These are phyloP conservation scores for Atta texana DNA, from an alignment of 1,140 invertebrate genomes.

Conservation along the genomic window DNA sequence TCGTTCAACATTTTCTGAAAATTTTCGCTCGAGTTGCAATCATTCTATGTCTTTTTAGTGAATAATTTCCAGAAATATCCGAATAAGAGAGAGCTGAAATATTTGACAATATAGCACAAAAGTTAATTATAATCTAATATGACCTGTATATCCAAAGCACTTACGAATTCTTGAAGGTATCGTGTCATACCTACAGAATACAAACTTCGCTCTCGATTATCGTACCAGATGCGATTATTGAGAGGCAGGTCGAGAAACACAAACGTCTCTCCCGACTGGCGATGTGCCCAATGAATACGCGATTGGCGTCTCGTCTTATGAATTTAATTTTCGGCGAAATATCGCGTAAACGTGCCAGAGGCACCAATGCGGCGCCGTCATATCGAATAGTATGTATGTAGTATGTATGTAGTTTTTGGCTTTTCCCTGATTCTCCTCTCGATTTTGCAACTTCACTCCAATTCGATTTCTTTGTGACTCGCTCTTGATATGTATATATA, in stretches of 20 bases:
- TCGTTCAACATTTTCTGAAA: background rate
- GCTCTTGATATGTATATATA: background rate
- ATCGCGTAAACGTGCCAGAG: constrained; percentile 79
- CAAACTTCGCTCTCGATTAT: background rate
- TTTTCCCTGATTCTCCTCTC: background rate
- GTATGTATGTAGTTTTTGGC: constrained; percentile 35
- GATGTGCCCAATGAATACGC: constrained; percentile 80
- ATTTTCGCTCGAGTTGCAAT: background rate
- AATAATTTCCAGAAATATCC: background rate
- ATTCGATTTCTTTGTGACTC: background rate
- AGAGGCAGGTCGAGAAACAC: constrained; percentile 19
- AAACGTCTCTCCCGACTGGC: constrained; percentile 61
- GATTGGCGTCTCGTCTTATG: constrained; percentile 79
- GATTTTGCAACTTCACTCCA: constrained; percentile 2
- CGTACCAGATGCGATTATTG: constrained; percentile 3
- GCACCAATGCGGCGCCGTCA: constrained; percentile 69
- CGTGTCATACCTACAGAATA: constrained; percentile 22
- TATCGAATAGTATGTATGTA: constrained; percentile 20
- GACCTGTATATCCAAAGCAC: background rate
- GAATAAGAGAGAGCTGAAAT: background rate
- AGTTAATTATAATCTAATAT: constrained; percentile 39
- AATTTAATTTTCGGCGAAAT: constrained; percentile 84
- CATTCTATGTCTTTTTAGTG: background rate
- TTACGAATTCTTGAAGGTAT: constrained; percentile 27
- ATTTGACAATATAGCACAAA: background rate